Evolutionary conservation across 2,888 invertebrate genomes (phyloP).

Genomic region (Brenthis hecate): DNA sequence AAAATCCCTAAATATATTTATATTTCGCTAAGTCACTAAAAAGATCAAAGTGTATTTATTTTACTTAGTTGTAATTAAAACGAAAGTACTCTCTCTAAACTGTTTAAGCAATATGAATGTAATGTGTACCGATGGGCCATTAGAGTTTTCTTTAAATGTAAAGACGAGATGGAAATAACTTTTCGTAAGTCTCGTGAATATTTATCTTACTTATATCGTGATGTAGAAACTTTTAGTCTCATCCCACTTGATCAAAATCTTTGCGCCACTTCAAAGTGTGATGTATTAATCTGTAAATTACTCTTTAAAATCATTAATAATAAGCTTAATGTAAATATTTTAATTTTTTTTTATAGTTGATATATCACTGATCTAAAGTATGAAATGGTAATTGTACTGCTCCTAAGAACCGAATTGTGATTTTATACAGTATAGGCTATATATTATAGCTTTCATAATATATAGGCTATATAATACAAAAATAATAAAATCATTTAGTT

Average conservation of each 20-base stretch:
- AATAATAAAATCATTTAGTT: no score
- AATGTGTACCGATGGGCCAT: conserved; percentile 33
- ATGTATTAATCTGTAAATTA: no score
- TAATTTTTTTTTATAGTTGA: no score
- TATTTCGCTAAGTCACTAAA: conserved; percentile 5
- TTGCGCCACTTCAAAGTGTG: conserved; percentile 14
- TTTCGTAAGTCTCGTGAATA: conserved; percentile 77
- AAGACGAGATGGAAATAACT: conserved; percentile 77
- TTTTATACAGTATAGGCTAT: no score
- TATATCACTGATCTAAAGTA: no score
- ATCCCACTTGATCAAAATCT: conserved; percentile 79
- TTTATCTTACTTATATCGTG: conserved; percentile 74
- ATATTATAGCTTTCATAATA: no score
- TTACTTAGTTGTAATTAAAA: conserved; percentile 8
- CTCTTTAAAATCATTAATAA: no score
- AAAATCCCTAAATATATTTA: conserved; percentile 1
- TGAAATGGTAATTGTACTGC: no score
- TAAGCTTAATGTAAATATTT: no score
- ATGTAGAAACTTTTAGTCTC: conserved; percentile 73
- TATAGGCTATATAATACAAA: no score
- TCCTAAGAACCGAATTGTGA: no score
- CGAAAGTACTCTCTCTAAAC: conserved; percentile 29
- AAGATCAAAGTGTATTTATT: conserved; percentile 5
- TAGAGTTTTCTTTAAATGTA: conserved; percentile 64
- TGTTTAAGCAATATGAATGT: conserved; percentile 23